Base-by-base conservation (phyloP, 2,888 invertebrate species). In the Idaea biselata region DNA sequence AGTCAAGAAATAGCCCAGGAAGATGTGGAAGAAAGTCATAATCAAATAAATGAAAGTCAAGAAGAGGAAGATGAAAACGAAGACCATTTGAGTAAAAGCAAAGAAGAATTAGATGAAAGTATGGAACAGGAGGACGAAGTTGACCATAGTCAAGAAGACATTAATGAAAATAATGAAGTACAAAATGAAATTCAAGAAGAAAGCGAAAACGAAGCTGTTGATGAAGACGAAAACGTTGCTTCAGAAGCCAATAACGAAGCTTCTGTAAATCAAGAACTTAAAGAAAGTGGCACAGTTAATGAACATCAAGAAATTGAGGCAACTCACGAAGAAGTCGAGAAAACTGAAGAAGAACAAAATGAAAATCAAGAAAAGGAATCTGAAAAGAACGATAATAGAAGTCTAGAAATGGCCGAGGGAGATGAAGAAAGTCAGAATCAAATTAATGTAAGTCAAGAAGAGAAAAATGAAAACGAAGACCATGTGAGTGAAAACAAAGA, bases 151-250 rank as follows among this genome's bases (percentile, higher is more conserved):
- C 25, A 63, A 31, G 60, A 65, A 18, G 54, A 60, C 16, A 57
- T 32, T 58, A 61, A 63, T n/a, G 62, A 64, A 56, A 55, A 16
- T 57, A 59, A 61, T 56, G 57, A 64, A 16, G 61, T 53, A 62
- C 55, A 56, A 66, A 61, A 25, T 25, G 16, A 58, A 58, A 44
- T 61, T 63, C 59, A 60, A 61, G 62, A 63, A 25, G 55, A 63
- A 17, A 55, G 63, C 56, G 58, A 60, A 61, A 62, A 55, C 55
- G 66, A 72, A 59, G 67, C 32, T 58, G 69, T 71, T 32, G 66
- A 68, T 16, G 67, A 70, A 53, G 44, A 64, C 18, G 44, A 68
- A 64, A 62, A 67, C 55, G 55, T 16, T 16, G 18, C 2, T 18
- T 11, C 3, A 6, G 3, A 18, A 14, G 14, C 16, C 14, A 6